These are phyloP conservation scores for Amphimedon queenslandica DNA, from an alignment of 37 sponge, comb jelly and placozoan species.

Conservation along the genomic window DNA sequence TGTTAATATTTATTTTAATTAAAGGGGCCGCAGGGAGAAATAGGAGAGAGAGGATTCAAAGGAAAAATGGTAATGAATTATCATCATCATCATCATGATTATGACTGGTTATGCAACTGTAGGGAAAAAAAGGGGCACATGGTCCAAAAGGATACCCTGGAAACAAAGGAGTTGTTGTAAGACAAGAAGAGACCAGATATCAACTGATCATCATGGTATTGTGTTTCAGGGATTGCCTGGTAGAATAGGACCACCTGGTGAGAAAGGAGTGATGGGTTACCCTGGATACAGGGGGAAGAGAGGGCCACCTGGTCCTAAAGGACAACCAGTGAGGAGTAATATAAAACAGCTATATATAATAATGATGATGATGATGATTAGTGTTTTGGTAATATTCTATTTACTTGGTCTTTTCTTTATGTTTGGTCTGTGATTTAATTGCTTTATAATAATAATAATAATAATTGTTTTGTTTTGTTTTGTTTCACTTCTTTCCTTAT, in stretches of 20 bases:
- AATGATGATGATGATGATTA: too few species aligned
- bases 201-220: too few species aligned
- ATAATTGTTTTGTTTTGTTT: too few species aligned
- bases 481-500: too few species aligned
- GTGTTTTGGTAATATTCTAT: too few species aligned
- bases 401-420: too few species aligned
- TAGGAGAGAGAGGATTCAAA: neutral
- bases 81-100: too few species aligned
- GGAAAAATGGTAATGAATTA: neutral
- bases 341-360: too few species aligned
- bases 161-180: neutral
- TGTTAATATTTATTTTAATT: neutral
- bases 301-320: constrained; percentile 26
- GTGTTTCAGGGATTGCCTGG: neutral
- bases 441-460: too few species aligned
- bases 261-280: constrained; percentile 28
- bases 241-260: constrained; percentile 17
- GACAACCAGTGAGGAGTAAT: constrained; percentile 13
- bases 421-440: too few species aligned
- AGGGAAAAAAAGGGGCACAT: constrained; percentile 39
- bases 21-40: constrained; percentile 3
- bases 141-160: constrained; percentile 14
- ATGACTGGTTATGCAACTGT: too few species aligned
- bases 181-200: too few species aligned
- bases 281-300: constrained; percentile 37